These are phyloP conservation scores for Poeciliopsis prolifica DNA, from an alignment of 2,113 vertebrate genomes.

Conservation along the genomic window DNA sequence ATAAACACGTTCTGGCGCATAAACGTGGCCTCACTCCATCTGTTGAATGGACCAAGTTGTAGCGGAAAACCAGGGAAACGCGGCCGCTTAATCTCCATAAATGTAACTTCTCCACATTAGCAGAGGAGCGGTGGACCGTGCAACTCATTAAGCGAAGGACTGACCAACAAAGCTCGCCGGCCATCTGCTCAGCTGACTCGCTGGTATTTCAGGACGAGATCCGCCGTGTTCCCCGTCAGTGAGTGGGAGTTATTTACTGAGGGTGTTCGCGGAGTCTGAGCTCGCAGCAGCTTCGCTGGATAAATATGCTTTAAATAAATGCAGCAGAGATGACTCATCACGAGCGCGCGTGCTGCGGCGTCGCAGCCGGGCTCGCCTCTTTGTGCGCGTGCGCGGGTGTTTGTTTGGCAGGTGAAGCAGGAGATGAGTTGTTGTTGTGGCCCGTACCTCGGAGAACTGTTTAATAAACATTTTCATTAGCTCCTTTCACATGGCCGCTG, in stretches of 20 bases:
- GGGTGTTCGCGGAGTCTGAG: constrained; percentile 17
- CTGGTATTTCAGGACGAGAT: constrained; percentile 8
- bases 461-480: constrained; percentile 68
- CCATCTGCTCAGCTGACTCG: constrained; percentile 34
- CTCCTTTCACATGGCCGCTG: constrained; percentile 28
- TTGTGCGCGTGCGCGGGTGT: neutral
- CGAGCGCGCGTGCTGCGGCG: constrained; percentile 24
- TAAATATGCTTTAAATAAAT: constrained; percentile 52
- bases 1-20: too few species aligned
- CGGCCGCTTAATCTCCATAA: neutral
- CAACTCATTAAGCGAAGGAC: constrained; percentile 27
- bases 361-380: neutral
- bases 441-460: constrained; percentile 40
- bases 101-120: neutral
- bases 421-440: constrained; percentile 43
- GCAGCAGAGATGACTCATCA: constrained; percentile 53
- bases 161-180: constrained; percentile 14
- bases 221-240: neutral
- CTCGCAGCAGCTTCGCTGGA: constrained; percentile 38
- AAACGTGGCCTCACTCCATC: neutral
- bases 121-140: neutral
- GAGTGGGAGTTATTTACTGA: constrained; percentile 25
- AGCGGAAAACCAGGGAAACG: neutral
- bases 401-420: constrained; percentile 42
- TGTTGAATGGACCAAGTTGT: neutral